Conservation (phyloP, 2,888 invertebrate genomes). For the Invenusta paracnida region DNA sequence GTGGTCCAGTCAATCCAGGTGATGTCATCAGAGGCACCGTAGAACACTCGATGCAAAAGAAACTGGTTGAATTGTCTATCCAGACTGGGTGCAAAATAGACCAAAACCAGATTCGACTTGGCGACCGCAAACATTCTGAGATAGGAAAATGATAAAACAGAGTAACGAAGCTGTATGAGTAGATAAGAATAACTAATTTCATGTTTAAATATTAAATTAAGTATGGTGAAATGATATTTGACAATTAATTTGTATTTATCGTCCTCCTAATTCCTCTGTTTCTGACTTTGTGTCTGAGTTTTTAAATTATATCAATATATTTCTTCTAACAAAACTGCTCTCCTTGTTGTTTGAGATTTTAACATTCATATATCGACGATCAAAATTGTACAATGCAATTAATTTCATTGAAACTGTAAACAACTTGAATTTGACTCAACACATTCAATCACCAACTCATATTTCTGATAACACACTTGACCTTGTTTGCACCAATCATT, state of each 20-base stretch:
- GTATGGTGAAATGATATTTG: too few species aligned
- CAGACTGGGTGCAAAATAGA: conserved; percentile 79
- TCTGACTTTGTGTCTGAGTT: background rate
- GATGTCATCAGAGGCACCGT: conserved; percentile 76
- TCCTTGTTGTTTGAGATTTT: background rate
- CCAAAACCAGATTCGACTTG: conserved; percentile 70
- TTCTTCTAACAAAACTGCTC: background rate
- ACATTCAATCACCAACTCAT: background rate
- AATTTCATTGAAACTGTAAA: background rate
- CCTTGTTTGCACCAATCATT: background rate
- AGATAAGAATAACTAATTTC: too few species aligned
- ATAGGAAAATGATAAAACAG: background rate
- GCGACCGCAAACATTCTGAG: conserved; percentile 75
- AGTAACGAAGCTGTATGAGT: too few species aligned
- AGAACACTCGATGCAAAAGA: conserved; percentile 74
- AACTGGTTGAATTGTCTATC: conserved; percentile 82
- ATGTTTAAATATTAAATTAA: too few species aligned
- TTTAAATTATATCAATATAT: background rate
- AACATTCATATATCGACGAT: background rate
- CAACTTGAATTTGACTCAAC: background rate
- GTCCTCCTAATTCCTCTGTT: too few species aligned
- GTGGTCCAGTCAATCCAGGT: conserved; percentile 84
- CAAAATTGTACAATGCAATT: background rate
- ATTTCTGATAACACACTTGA: background rate
- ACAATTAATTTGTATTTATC: background rate